Evolutionary conservation across 2,888 invertebrate genomes (phyloP), one percentile per base, ranked within the genome.

Genomic region (Pseudeuparius sepicola): DNA sequence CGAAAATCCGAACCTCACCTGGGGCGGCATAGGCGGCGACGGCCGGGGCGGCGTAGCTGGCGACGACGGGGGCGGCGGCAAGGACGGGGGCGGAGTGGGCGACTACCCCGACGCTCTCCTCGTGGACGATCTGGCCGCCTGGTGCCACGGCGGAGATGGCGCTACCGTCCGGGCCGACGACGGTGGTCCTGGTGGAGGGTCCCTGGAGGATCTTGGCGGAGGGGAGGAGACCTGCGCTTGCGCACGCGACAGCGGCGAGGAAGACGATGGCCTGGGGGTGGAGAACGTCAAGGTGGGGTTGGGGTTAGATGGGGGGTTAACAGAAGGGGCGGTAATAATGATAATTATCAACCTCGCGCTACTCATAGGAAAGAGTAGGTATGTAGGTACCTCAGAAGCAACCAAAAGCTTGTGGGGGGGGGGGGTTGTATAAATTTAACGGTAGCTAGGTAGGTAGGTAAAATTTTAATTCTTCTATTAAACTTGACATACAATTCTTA

Each of bases 131-230:
- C 26, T 44, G 40, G 13, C 46, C 50, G 17, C 47, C 50, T 30
- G 50, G 49, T 24, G 44, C 43, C 7, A 48, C 42, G 5, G 50
- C 36, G 3, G 48, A 48, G 36, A 52, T 52, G 15, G 44, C 42
- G 10, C 51, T 51, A 13, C 51, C 51, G 31, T 49, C 49, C 14
- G 49, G 48, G 5, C 50, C 49, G 4, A 49, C 43, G 7, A 51
- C 35, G 17, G 46, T 49, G 9, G 50, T 46, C 18, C 40, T 48
- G 38, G 41, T 36, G 38, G 51, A 51, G 17, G 52, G 52, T 34
- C 52, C 52, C 43, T 52, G 49, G 16, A 51, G 34, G 16, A 50
- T 37, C 18, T 28, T 32, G 14, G 45, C 40, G 10, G 43, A 33
- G 3, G 42, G 41, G 9, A 34, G 36, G 3, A 45, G 35, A 5